A percentile compares a stretch with the other conserved stretches of the same genome.
Evolutionary conservation across 2,797 vertebrate genomes (phyloP).

Genomic region (Pseudochirops corinnae): DNA sequence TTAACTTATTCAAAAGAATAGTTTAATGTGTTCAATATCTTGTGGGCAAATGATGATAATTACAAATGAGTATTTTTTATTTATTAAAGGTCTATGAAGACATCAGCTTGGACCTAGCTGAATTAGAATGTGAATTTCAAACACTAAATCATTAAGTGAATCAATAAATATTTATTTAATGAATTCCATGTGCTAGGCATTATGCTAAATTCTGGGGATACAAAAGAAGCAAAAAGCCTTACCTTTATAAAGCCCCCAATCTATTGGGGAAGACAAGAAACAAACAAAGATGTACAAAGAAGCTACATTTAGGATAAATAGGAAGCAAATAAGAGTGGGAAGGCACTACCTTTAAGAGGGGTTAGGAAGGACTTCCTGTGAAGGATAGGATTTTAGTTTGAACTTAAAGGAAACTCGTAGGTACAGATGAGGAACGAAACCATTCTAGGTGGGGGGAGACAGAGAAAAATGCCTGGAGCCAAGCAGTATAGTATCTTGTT

Average conservation of each 20-base stretch:
- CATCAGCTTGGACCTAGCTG: not conserved
- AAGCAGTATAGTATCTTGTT: not conserved
- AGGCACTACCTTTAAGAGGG: not conserved
- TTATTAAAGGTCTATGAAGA: not conserved
- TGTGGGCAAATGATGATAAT: not conserved
- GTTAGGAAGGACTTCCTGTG: not conserved
- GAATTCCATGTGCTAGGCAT: not conserved
- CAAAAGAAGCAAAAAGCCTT: not conserved
- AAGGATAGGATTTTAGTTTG: not conserved
- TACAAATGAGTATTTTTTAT: not conserved
- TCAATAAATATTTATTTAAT: not conserved
- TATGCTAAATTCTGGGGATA: not conserved
- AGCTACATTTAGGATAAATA: not conserved
- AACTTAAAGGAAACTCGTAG: not conserved
- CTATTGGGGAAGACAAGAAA: not conserved
- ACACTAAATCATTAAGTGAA: not conserved
- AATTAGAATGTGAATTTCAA: not conserved
- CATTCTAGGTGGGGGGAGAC: not conserved
- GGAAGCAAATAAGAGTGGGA: not conserved
- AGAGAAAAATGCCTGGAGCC: not conserved
- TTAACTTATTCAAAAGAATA: not conserved
- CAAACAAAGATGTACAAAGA: not conserved
- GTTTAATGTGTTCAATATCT: not conserved
- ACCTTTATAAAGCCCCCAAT: not conserved
- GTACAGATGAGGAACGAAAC: not conserved